Evolutionary conservation across 2,113 vertebrate species (phyloP), one percentile per base, ranked within the genome.

Genomic region (Mesoclemmys tuberculata): DNA sequence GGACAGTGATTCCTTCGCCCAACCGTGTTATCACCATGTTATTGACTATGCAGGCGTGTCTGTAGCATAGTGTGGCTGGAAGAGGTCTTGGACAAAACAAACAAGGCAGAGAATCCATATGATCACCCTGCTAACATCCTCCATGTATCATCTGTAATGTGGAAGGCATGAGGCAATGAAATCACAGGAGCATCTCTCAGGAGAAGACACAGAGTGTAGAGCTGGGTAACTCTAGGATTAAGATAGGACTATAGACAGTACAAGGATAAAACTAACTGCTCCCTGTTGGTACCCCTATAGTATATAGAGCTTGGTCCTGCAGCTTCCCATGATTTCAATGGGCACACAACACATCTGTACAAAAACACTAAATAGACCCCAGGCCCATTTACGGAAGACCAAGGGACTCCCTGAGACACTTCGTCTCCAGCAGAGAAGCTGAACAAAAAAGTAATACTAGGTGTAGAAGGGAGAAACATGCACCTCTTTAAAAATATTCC

Each of bases 401-500:
- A 77, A 80, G 41, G 48, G 44, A 85, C 52, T 85, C 85, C 74
- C 44, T 78, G 14, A 24, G 61, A 52, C 27, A 46, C 6, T 68
- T 46, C 2, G 51, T 88, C 82, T 85, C 82, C 71, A 90, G 29
- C 22, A 85, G 48, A 87, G 77, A 56, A 85, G 35, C 19, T 93
- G 84, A 96, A 75, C 9, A 81, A 94, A 89, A 93, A 64, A 55
- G 84, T 56, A 77, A 29, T 0, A 80, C 6, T 8, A 24, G 92
- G 41, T 85, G 71, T 48, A 85, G 68, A 87, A 8, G 3, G 24
- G 88, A 96, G 31, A 49, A 91, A 12, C 10, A 41, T 6, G 13
- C 92, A 91, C 38, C 74, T n/a, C 86, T 93, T 89, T 85, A 80
- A 85, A 92, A 90, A 38, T 58, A 61, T 3, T 29, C 81, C 46